These are phyloP conservation scores for Orchestia grillus DNA, from an alignment of 1,140 invertebrate genomes.

Conservation along the genomic window DNA sequence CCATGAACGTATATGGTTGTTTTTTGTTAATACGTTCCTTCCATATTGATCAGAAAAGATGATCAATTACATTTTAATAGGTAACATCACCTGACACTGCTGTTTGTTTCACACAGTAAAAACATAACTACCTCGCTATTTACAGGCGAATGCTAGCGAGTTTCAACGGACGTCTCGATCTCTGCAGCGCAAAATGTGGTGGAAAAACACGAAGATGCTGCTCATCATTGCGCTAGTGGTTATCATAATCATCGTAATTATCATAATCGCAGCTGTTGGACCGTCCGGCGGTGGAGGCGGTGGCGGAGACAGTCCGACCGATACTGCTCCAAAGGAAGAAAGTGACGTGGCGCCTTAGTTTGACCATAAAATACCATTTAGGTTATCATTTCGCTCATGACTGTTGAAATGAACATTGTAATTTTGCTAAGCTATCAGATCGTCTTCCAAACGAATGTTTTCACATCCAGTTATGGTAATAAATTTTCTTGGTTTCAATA, in stretches of 20 bases:
- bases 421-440: no score
- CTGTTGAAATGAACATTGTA: no score
- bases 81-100: background rate
- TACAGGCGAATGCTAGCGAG: conserved; percentile 62
- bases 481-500: no score
- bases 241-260: conserved; percentile 67
- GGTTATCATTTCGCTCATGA: no score
- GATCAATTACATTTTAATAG: background rate
- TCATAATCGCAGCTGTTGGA: conserved; percentile 63
- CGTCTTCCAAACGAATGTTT: no score
- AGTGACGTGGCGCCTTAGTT: no score
- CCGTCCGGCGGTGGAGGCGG: background rate
- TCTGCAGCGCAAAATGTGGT: conserved; percentile 70
- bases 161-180: conserved; percentile 68
- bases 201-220: conserved; percentile 70
- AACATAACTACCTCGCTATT: background rate
- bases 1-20: background rate
- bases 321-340: no score
- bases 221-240: conserved; percentile 68
- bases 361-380: no score
- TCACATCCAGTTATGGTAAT: no score
- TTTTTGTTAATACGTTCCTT: background rate
- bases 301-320: no score
- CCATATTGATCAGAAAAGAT: background rate
- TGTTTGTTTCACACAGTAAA: background rate